Evolutionary conservation across 2,113 vertebrate genomes (phyloP), one percentile per base, ranked within the genome.

Genomic region (Zapornia atra): DNA sequence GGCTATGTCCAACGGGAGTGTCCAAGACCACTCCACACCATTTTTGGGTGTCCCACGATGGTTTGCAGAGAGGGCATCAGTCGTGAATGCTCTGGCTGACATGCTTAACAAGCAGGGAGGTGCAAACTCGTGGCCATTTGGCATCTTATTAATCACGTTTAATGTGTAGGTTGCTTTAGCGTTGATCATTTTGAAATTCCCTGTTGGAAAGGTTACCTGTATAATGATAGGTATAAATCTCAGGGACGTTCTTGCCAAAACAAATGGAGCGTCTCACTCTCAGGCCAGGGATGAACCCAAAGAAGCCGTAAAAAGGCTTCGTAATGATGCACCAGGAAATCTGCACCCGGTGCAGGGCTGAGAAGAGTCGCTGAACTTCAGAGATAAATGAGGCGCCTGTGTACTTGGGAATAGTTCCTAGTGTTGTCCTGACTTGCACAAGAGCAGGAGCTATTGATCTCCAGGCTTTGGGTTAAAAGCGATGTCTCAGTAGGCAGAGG

Each of bases 191-290:
- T 92, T n/a, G 64, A 90, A 94, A 94, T 83, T 79, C 92, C 77
- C 61, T 72, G 90, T 90, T 5, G 3, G 90, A 88, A 95, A 92
- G 92, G 84, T 96, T 94, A 80, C 77, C 80, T 59, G 31, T 70
- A 3, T 96, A 93, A 97, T 96, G 95, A 84, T 20, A 53, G 88
- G 83, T 42, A 93, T 96, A 95, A 93, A 95, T 96, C 90, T 91
- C 63, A n/a, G 86, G 91, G 82, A 91, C 5, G 44, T 91, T 93
- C 94, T 88, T 96, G 92, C 95, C 95, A 96, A 94, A 96, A 95
- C 90, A 96, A 94, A 95, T 80, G 91, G 86, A 96, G 82, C 28
- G 0, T 84, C 82, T 94, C 46, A 1, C 0, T 2, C 83, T 92
- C 34, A 13, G 91, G 75, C 75, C 91, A 38, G 91, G 65, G 76